phyloP scores from a whole-genome alignment of 2,797 vertebrate genomes.

The Discoglossus pictus region DNA sequence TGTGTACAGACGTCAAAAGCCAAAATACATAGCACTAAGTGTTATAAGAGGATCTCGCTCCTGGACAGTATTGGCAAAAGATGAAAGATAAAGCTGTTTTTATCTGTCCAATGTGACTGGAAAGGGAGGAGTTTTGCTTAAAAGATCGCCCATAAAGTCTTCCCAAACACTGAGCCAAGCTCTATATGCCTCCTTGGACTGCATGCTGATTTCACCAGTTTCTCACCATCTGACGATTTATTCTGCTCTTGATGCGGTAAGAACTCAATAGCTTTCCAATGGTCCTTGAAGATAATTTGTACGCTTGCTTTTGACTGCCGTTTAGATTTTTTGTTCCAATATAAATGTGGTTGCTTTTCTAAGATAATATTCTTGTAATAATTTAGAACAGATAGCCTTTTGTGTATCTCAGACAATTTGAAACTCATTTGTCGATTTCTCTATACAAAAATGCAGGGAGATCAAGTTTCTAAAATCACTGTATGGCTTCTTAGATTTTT shows the following conservation, averaged over 20 bases:
- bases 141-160: not conserved
- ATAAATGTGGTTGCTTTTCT: no score
- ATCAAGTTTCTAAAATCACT: no score
- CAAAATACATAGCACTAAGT: not conserved
- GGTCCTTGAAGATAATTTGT: no score
- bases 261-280: not conserved
- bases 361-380: no score
- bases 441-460: no score
- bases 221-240: not conserved
- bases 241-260: not conserved
- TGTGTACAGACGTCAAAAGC: conserved; percentile 17
- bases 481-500: no score
- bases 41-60: not conserved
- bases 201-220: not conserved
- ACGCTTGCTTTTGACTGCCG: no score
- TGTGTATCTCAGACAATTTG: no score
- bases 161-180: not conserved
- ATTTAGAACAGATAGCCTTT: no score
- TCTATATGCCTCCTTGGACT: not conserved
- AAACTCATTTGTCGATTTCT: no score
- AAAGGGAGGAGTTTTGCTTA: not conserved
- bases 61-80: conserved; percentile 1
- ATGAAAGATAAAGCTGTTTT: not conserved
- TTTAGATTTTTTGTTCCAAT: no score
- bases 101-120: conserved; percentile 2